Evolutionary conservation across 2,797 vertebrate genomes (phyloP).

Genomic region (Rallus crepitans): DNA sequence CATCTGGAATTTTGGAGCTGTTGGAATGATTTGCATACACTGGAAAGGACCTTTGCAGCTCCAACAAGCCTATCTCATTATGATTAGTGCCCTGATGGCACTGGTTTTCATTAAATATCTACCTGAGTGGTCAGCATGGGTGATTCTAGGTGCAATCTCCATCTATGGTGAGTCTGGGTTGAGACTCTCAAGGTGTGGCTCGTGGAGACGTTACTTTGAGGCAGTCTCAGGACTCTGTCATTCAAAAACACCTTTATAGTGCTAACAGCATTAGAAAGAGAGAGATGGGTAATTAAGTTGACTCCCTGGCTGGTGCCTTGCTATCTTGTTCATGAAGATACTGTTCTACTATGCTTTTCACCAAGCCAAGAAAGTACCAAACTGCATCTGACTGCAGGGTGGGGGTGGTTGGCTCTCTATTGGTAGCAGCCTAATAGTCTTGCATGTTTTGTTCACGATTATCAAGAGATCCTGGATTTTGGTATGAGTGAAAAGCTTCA

Average conservation of each 20-base stretch:
- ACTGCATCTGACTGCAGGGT: not conserved
- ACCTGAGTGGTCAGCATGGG: slow-evolving; percentile 96
- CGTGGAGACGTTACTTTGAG: not conserved
- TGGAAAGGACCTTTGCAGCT: slow-evolving; percentile 95
- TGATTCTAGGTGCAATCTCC: slow-evolving; percentile 95
- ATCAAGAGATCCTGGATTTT: not conserved
- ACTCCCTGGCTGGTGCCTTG: not conserved
- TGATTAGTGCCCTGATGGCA: slow-evolving; percentile 96
- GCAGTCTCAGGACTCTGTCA: not conserved
- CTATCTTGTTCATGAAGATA: not conserved
- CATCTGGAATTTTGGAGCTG: slow-evolving; percentile 96
- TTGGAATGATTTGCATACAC: slow-evolving; percentile 97
- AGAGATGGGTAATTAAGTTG: not conserved
- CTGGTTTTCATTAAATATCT: slow-evolving; percentile 97
- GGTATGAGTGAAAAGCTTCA: not conserved
- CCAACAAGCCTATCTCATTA: slow-evolving; percentile 95
- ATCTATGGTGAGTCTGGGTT: slow-evolving; percentile 87
- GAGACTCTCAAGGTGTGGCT: not conserved
- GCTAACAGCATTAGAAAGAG: not conserved
- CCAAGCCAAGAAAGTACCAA: not conserved
- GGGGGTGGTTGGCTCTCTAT: not conserved
- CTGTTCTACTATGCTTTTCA: not conserved
- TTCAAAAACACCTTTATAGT: not conserved
- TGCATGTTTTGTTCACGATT: not conserved
- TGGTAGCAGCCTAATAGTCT: not conserved